Base-by-base conservation (phyloP, 1,140 invertebrate species). In the Eufriesea mexicana region DNA sequence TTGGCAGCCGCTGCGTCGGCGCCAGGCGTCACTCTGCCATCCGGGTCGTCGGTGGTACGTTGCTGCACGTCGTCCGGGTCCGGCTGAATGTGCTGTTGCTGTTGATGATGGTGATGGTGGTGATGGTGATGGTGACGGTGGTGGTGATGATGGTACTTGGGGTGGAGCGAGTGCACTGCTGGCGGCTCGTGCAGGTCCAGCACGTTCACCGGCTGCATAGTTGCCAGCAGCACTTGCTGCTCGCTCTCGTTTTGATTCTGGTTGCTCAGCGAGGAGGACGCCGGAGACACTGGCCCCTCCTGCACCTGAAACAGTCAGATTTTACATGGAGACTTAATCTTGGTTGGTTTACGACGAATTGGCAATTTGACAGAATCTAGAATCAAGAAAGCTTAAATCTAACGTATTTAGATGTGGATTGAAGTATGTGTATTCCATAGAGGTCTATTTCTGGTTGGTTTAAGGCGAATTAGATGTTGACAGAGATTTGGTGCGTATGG, bases 161-260 rank as follows among this genome's bases (percentile, higher is more conserved):
- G 95, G 82, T 96, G 95, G 71, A 96, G 94, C 35, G 95, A 92
- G 51, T 95, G 95, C 80, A 94, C 95, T 68, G 95, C 91, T 10
- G 95, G 92, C 6, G 95, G 94, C 86, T 96, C 96, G 87, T 96
- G 96, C 57, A 96, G 90, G 85, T 96, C 96, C 64, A 96, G 93
- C 5, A 96, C 96, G 89, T 95, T 96, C 35, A 96, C 96, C 64
- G 96, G 96, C 73, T 96, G 97, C 97, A 97, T 97, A 85, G 97
- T 97, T 59, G 96, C 96, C 80, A 97, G 94, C 90, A 97, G 95
- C 54, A 96, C 95, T 86, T 96, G 86, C 35, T 88, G 96, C 79
- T 94, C 93, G 85, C 85, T 93, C 20, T 94, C 93, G 79, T 94
- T 94, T 91, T 92, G 93, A 93, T 94, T 93, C 80, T 90, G 93